phyloP scores from a whole-genome alignment of 2,888 invertebrate genomes.

The Drosophila paranaensis region DNA sequence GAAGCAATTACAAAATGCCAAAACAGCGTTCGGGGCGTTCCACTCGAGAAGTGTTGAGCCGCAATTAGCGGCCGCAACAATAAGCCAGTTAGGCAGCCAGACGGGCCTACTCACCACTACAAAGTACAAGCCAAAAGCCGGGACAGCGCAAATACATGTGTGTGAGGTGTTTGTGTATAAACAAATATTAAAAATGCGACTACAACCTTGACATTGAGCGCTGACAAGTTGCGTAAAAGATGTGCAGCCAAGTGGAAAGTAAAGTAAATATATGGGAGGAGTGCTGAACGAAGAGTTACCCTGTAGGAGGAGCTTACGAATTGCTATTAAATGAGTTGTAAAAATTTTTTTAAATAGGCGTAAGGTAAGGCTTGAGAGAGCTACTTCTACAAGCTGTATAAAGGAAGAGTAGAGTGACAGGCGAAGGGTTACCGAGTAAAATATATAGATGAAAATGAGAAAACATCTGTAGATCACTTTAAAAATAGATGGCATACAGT shows the following conservation, averaged over 20 bases:
- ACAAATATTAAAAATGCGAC: conserved; percentile 45
- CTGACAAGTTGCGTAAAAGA: conserved; percentile 58
- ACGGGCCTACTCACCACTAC: conserved; percentile 24
- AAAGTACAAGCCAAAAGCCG: conserved; percentile 11
- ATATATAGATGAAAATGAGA: not conserved
- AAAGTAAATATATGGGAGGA: conserved; percentile 13
- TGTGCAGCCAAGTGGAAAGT: conserved; percentile 69
- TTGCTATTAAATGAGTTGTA: not conserved
- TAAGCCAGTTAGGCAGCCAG: conserved; percentile 40
- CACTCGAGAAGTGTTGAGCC: conserved; percentile 67
- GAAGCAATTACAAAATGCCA: conserved; percentile 72
- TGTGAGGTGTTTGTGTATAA: conserved; percentile 20
- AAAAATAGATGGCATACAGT: not conserved
- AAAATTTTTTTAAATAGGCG: not conserved
- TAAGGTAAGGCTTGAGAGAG: not conserved
- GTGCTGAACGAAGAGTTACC: conserved; percentile 17
- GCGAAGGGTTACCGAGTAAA: too few species aligned
- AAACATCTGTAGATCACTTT: not conserved
- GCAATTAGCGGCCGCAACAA: conserved; percentile 54
- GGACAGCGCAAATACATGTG: conserved; percentile 12
- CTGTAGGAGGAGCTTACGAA: not conserved
- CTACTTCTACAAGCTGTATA: not conserved
- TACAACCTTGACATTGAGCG: conserved; percentile 73
- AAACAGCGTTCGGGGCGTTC: conserved; percentile 61
- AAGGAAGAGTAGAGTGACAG: not conserved